These are phyloP conservation scores for Carcharodon carcharias DNA, from an alignment of 2,797 vertebrate genomes.

Conservation along the genomic window DNA sequence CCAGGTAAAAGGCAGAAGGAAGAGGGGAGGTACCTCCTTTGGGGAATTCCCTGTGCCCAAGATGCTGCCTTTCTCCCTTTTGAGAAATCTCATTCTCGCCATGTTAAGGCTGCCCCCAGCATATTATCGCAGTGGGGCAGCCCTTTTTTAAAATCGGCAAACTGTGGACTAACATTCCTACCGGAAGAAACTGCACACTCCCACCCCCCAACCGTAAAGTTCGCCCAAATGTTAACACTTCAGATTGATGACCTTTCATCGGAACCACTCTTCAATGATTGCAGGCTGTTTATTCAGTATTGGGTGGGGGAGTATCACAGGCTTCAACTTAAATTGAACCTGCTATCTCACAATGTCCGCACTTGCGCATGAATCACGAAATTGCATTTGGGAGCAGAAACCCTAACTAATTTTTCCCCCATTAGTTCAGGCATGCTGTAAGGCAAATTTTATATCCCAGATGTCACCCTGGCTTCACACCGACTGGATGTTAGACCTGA, in stretches of 20 bases:
- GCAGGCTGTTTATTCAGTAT: not conserved
- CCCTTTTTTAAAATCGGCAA: too few relatives aligned
- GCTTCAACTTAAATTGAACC: not conserved
- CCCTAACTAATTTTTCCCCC: not conserved
- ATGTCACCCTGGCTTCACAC: not conserved
- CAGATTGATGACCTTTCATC: not conserved
- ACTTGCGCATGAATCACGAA: not conserved
- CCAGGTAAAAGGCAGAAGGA: too few relatives aligned
- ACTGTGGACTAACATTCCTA: too few relatives aligned
- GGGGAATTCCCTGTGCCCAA: too few relatives aligned
- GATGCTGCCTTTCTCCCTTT: too few relatives aligned
- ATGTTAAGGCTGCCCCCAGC: too few relatives aligned
- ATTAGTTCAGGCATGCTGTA: not conserved
- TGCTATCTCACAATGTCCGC: not conserved
- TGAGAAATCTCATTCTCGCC: too few relatives aligned
- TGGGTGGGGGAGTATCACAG: too few relatives aligned
- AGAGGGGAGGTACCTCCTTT: too few relatives aligned
- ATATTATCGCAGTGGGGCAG: too few relatives aligned
- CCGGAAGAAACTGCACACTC: too few relatives aligned
- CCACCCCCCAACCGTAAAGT: too few relatives aligned
- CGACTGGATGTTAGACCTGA: not conserved
- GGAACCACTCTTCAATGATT: not conserved
- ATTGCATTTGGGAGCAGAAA: not conserved
- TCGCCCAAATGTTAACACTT: not conserved
- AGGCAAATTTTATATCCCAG: not conserved